Evolutionary conservation across 92 coral and sea anemone genomes (phyloP), one percentile per base, ranked within the genome.

Genomic region (Epizoanthus rinbou): DNA sequence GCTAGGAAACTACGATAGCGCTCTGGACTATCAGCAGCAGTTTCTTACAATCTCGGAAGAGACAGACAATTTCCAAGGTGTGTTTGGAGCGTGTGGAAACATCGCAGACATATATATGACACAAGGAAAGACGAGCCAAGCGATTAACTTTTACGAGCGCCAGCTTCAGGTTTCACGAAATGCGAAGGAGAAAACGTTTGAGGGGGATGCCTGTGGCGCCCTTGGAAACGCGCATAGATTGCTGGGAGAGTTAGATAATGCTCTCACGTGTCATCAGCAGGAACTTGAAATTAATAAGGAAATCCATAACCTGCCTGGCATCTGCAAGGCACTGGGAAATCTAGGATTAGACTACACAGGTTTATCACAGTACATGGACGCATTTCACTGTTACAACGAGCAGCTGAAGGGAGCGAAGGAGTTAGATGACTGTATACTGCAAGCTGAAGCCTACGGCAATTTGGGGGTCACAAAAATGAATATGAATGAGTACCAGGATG

Each of bases 61-160:
- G 56, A 79, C 90, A 39, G 87, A 88, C 80, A 82, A 92, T 50
- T 81, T 72, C 16, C 84, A 76, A 75, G 98, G 98, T 52, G 95
- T 89, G 64, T 88, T 91, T 69, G 88, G 91, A 84, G 98, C 99
- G 72, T 89, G 91, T 64, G 99, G 98, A 50, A 97, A 94, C 87
- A 92, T 97, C 13, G 99, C 97, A 21, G 98, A 97, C 62, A 90
- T 97, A 75, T 85, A 90, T 76, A 89, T 94, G 79, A 85, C 85
- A 28, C 85, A 91, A 63, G 94, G 91, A 35, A 93, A 91, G 71
- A 76, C 86, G 7, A 81, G 88, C 24, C 87, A 93, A 79, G 98
- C 97, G 10, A 88, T 97, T 68, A 88, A 88, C n/a, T 92, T 89
- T 71, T 97, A 90, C 54, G 93, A 97, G 90, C 91, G 91, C 11